Evolutionary conservation across 2,888 invertebrate species (phyloP).

Genomic region (Sphaerophoria rueppellii): DNA sequence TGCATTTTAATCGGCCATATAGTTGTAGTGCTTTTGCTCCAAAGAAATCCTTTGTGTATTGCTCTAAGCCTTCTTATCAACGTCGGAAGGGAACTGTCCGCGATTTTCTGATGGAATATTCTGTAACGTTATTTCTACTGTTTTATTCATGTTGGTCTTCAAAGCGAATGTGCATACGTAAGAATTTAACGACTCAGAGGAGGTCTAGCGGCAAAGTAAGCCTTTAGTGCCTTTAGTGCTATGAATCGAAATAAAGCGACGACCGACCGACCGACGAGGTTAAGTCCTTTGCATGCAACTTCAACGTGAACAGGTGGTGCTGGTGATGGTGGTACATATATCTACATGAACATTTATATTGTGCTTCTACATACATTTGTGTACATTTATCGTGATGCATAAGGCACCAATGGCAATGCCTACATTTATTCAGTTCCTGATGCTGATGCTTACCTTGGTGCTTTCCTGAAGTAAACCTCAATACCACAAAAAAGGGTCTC

Average conservation of each 20-base stretch:
- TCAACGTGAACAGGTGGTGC: conserved; percentile 56
- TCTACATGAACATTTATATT: conserved; percentile 14
- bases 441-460: conserved; percentile 25
- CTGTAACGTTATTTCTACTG: conserved; percentile 61
- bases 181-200: conserved; percentile 57
- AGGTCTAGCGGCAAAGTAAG: conserved; percentile 43
- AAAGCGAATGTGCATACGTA: conserved; percentile 45
- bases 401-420: neutral
- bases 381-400: neutral
- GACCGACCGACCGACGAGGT: conserved; percentile 16
- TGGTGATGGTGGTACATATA: conserved; percentile 28
- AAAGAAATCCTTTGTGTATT: conserved; percentile 59
- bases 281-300: conserved; percentile 54
- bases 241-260: conserved; percentile 50
- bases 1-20: conserved; percentile 13
- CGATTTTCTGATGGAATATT: conserved; percentile 47
- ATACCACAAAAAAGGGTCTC: conserved; percentile 65
- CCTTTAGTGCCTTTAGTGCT: conserved; percentile 54
- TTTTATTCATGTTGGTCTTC: conserved; percentile 68
- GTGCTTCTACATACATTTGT: conserved; percentile 30
- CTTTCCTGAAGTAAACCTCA: conserved; percentile 61
- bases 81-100: conserved; percentile 34
- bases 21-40: conserved; percentile 12
- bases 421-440: conserved; percentile 15
- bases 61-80: conserved; percentile 48